A percentile compares a stretch with the other conserved stretches of the same genome.
phyloP scores from a whole-genome alignment of 2,113 vertebrate genomes.

The Nothocercus nigrocapillus region DNA sequence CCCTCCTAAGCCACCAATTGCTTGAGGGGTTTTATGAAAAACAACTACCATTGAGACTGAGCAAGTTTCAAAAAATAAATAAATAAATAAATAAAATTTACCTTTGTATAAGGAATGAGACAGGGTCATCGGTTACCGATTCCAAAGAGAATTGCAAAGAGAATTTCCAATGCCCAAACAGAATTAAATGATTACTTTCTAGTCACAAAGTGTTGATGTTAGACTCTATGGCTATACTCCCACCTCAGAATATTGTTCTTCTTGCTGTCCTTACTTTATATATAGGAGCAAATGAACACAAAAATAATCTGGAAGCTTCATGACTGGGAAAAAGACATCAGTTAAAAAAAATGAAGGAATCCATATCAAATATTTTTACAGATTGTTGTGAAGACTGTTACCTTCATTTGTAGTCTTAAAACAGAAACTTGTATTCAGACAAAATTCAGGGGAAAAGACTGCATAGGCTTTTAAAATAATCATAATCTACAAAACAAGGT shows the following conservation, averaged over 20 bases:
- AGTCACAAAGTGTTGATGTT: background rate
- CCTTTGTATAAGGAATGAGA: background rate
- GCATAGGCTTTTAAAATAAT: background rate
- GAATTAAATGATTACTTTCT: background rate
- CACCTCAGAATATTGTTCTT: background rate
- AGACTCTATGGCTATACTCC: background rate
- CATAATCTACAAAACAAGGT: background rate
- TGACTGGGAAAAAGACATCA: background rate
- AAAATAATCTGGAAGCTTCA: background rate
- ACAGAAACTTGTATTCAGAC: background rate
- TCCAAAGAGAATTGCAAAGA: background rate
- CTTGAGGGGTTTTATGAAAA: background rate
- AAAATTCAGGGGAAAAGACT: background rate
- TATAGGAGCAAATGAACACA: background rate
- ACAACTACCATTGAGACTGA: background rate
- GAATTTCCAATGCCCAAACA: background rate
- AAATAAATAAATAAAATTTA: background rate
- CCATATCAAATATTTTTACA: background rate
- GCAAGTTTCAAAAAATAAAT: background rate
- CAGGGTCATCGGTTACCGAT: background rate
- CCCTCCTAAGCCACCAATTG: accelerated
- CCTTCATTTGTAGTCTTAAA: background rate
- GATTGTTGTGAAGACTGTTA: background rate
- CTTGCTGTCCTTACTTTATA: background rate
- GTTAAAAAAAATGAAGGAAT: background rate